Evolutionary conservation across 2,888 invertebrate species (phyloP), one percentile per base, ranked within the genome.

Genomic region (Beris chalybata): DNA sequence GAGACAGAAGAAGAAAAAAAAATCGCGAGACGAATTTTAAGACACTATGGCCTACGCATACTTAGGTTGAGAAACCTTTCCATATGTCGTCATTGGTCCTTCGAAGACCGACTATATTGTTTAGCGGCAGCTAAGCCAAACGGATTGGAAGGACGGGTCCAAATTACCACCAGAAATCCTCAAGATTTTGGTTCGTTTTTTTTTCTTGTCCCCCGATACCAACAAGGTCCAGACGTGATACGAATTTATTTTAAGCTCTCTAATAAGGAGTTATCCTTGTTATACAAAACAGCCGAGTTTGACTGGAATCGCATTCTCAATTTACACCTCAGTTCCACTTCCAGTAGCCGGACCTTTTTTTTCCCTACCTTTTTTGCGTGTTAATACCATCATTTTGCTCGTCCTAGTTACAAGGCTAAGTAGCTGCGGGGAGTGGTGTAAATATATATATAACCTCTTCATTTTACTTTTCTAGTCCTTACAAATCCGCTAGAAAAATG

Each of bases 1-100:
- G 71, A 67, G 67, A 71, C 72, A 70, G 68, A 70, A 73, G 22
- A 22, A 22, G 22, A 71, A 68, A 69, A 69, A 50, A 31, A 52
- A 22, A 38, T 52, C 61, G 57, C 63, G 67, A 53, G 57, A 47
- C 57, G 64, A 50, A 50, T 22, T 32, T 43, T 52, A 61, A 61
- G 61, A 30, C 52, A 52, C 32, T 44, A 22, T 50, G 32, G 22
- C 12, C 38, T 31, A 11, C 4, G 30, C 6, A 12, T 1, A 45
- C 38, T 22, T 50, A n/a, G 61, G 6, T 0, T 5, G 29, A 31
- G 6, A 59, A 30, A 52, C 38, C 38, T 32, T 50, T 50, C 38
- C 38, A 61, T 32, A 38, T 43, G 15, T 38, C 52, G 50, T 59
- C 59, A 50, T 59, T 50, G 59, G 50, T 50, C 38, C 52, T 38